These are phyloP conservation scores for Drosophila merina DNA, from an alignment of 2,888 invertebrate species.

Conservation along the genomic window DNA sequence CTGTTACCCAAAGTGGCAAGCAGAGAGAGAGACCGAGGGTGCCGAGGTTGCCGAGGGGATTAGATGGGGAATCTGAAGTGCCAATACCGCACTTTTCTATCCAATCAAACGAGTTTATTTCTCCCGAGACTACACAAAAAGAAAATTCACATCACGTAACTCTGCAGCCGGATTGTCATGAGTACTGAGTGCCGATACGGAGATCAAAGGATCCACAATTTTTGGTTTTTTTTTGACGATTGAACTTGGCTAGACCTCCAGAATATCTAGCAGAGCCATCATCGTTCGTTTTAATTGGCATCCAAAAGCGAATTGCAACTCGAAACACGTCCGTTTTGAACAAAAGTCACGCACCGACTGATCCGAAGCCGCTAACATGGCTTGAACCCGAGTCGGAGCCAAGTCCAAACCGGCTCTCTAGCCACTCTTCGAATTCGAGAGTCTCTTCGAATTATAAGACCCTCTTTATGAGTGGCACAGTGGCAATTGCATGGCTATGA, in stretches of 20 bases:
- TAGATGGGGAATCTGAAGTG: constrained; percentile 2
- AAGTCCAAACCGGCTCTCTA: constrained; percentile 4
- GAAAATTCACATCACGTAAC: constrained; percentile 66
- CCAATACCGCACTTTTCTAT: constrained; percentile 64
- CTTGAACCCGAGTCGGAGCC: constrained; percentile 26
- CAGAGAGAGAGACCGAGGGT: background rate
- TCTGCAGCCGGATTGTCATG: constrained; percentile 28
- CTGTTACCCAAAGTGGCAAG: constrained; percentile 50
- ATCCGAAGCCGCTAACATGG: constrained; percentile 51
- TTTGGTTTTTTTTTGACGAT: constrained; percentile 25
- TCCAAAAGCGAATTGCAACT: constrained; percentile 9
- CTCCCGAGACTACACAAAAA: constrained; percentile 64
- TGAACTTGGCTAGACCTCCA: constrained; percentile 69
- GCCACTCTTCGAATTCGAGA: background rate
- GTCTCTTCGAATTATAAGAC: constrained; percentile 9
- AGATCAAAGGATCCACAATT: background rate
- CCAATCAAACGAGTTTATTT: constrained; percentile 67
- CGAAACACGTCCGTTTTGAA: constrained; percentile 20
- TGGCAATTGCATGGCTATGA: constrained; percentile 17
- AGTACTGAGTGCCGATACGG: constrained; percentile 26
- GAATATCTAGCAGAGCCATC: constrained; percentile 65
- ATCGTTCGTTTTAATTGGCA: constrained; percentile 36
- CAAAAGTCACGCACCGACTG: constrained; percentile 68
- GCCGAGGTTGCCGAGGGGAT: background rate
- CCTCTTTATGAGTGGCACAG: constrained; percentile 2